Percentiles rank a stretch among this genome's conserved stretches.
Conservation (phyloP, 2,797 vertebrate genomes). For the Acanthornis magna region DNA sequence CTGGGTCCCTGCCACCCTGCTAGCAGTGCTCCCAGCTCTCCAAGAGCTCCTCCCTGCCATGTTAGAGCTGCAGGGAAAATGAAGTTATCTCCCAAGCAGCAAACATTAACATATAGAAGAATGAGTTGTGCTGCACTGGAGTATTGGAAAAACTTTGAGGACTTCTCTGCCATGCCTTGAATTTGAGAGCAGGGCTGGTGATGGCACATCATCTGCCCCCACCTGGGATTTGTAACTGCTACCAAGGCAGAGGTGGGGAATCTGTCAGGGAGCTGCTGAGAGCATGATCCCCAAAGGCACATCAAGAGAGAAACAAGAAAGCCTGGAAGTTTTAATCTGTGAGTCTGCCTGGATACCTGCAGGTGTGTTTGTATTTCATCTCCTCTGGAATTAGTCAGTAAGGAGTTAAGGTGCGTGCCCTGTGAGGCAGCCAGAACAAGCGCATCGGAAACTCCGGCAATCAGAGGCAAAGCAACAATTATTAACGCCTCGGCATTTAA, state of each 20-base stretch:
- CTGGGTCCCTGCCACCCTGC: not conserved
- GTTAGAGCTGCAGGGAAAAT: not conserved
- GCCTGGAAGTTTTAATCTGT: not conserved
- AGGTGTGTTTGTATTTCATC: not conserved
- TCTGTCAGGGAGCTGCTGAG: not conserved
- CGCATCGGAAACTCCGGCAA: not conserved
- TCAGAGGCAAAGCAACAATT: conserved; percentile 33
- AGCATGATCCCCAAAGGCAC: not conserved
- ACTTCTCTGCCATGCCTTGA: not conserved
- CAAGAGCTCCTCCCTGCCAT: not conserved
- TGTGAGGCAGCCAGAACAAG: not conserved
- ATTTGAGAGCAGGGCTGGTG: not conserved
- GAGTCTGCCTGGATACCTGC: not conserved
- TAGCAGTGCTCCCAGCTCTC: not conserved
- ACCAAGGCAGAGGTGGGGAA: not conserved
- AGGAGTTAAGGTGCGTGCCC: conserved; percentile 8
- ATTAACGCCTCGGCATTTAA: conserved; percentile 47
- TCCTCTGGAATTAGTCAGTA: not conserved
- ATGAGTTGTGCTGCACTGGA: not conserved
- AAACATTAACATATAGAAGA: not conserved
- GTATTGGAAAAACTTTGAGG: not conserved
- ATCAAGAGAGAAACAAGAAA: not conserved
- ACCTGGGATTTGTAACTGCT: not conserved
- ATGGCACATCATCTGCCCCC: not conserved
- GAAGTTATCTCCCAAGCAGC: not conserved